Conservation (phyloP, 2,113 vertebrate species). For the Phalacrocorax aristotelis region DNA sequence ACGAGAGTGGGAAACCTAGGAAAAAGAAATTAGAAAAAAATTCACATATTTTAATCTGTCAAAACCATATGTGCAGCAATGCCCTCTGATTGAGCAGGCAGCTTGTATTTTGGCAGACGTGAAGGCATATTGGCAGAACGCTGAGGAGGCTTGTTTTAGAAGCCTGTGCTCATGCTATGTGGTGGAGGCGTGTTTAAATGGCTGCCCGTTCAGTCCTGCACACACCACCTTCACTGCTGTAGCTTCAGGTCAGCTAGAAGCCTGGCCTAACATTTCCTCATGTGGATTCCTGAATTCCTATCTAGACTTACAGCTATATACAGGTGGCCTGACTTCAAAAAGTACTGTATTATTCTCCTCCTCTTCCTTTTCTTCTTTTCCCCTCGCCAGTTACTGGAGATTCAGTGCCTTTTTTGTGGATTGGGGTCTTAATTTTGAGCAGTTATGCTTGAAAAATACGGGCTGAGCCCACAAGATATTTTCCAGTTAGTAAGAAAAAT, state of each 20-base stretch:
- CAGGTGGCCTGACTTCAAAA: background rate
- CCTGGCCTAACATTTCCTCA: background rate
- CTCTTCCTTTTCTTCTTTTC: background rate
- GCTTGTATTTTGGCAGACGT: constrained; percentile 5
- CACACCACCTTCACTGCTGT: accelerated
- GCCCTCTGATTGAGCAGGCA: background rate
- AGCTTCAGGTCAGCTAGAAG: background rate
- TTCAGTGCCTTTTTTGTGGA: background rate
- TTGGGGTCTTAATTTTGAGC: background rate
- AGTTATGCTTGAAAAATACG: accelerated
- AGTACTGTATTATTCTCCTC: background rate
- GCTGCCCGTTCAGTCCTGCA: background rate
- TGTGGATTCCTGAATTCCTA: background rate
- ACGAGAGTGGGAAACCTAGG: background rate
- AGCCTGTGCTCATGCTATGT: background rate
- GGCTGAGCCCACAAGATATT: background rate
- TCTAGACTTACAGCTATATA: background rate
- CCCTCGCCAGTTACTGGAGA: background rate
- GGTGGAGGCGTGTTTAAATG: background rate
- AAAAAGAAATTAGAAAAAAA: background rate
- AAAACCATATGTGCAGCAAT: background rate
- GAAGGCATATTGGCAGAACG: background rate
- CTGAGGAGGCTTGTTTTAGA: background rate
- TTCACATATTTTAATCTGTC: background rate
- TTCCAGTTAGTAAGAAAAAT: background rate